Conservation (phyloP, 2,888 invertebrate genomes). For the Galerucella nymphaeae region DNA sequence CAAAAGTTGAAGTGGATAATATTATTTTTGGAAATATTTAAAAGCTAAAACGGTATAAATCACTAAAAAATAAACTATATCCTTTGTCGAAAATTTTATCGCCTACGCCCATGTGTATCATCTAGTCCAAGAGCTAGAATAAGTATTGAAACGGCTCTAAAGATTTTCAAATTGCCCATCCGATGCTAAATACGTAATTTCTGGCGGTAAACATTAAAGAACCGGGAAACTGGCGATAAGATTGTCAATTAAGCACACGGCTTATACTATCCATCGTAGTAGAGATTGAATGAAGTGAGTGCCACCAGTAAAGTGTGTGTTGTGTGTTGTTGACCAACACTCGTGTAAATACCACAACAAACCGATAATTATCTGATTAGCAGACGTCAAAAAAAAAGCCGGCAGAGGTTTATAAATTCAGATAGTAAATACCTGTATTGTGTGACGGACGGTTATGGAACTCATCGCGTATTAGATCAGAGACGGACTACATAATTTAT, state of each 20-base stretch:
- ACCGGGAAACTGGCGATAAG: conserved; percentile 34
- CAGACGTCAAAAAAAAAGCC: conserved; percentile 43
- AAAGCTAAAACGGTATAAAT: too few relatives aligned
- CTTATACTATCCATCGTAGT: conserved; percentile 17
- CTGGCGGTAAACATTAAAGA: conserved; percentile 42
- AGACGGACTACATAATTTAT: not conserved
- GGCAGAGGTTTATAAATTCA: conserved; percentile 41
- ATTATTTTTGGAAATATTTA: too few relatives aligned
- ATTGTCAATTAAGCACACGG: conserved; percentile 38
- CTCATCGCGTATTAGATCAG: conserved; percentile 2
- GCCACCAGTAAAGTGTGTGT: conserved; percentile 30
- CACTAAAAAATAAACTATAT: not conserved
- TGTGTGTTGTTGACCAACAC: conserved; percentile 39
- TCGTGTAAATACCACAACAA: conserved; percentile 43
- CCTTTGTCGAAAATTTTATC: not conserved
- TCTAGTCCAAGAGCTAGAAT: not conserved
- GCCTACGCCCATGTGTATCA: not conserved
- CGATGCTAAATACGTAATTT: conserved; percentile 40
- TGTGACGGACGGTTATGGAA: conserved; percentile 4
- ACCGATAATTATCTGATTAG: conserved; percentile 47
- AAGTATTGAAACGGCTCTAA: conserved; percentile 1
- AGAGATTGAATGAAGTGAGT: conserved; percentile 18
- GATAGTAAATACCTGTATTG: conserved; percentile 42
- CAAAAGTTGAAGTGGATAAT: too few relatives aligned
- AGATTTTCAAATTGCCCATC: conserved; percentile 28